Base-by-base conservation (phyloP, 2,113 vertebrate genomes). In the Oncorhynchus clarkii region DNA sequence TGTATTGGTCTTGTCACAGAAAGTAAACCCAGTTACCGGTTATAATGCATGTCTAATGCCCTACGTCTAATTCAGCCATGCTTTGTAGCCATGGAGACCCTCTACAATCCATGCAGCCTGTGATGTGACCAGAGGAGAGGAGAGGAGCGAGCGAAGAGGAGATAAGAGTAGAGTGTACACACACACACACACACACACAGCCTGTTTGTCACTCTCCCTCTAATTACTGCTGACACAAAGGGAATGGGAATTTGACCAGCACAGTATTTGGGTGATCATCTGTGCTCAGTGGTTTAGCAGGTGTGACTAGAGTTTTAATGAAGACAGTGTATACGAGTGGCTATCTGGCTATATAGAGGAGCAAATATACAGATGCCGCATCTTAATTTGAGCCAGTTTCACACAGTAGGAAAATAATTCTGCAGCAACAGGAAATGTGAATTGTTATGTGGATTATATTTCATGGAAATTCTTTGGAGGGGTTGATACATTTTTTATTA, bases 171-270 rank as follows among this genome's bases (percentile, higher is more conserved):
- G 27, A 3, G 1, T 1, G 7, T 48, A n/a, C 27, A 18, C 29
- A 69, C 29, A 34, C n/a, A 20, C 27, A 69, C 29, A 34, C 7
- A 39, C 31, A 18, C 14, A 69, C 64, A 67, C 54, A 22, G 29
- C 11, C 62, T 67, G 45, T 74, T 69, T 67, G 82, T 89, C 87
- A 85, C 27, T 85, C 79, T 24, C 27, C 74, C 51, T 18, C 82
- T 89, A 86, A 90, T 89, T 90, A 83, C 76, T 84, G 84, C 70
- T 81, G 78, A 80, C 81, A 81, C 83, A 77, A 81, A 87, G 78
- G 79, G 73, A 86, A 86, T 75, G 65, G 73, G 85, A 82, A 82
- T 89, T 87, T 88, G 86, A 88, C 90, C 88, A 89, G 86, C 70
- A 72, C 72, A 78, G 76, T 57, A 80, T 70, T 71, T 76, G 84